Conservation (phyloP, 23 tunicate genomes). For the Trididemnum clinides region DNA sequence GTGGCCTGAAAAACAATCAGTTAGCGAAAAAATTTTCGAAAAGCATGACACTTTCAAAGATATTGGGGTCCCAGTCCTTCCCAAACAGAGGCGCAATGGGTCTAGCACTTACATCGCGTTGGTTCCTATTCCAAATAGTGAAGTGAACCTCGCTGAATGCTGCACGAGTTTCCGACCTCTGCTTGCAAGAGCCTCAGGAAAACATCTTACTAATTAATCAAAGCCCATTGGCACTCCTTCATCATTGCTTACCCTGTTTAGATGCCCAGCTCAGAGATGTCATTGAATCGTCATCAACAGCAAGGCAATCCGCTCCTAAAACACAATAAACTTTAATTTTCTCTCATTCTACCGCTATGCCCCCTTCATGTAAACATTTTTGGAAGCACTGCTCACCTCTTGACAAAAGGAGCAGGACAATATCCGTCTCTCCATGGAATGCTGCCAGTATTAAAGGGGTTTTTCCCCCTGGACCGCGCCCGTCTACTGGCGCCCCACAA, state of each 20-base stretch:
- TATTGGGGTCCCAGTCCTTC: too few relatives aligned
- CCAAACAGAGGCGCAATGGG: too few relatives aligned
- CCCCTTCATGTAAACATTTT: too few relatives aligned
- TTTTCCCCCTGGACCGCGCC: conserved; percentile 50
- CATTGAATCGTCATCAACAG: conserved; percentile 86
- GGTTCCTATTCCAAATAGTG: too few relatives aligned
- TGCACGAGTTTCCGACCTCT: too few relatives aligned
- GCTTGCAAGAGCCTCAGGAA: too few relatives aligned
- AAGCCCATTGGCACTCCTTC: not conserved
- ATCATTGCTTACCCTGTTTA: conserved; percentile 45
- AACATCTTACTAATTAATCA: too few relatives aligned
- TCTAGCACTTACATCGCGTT: too few relatives aligned
- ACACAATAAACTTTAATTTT: not conserved
- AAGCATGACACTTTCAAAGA: not conserved
- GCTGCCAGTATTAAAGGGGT: conserved; percentile 90
- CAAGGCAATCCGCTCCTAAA: conserved; percentile 64
- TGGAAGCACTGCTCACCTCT: too few relatives aligned
- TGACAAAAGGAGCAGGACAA: conserved; percentile 64
- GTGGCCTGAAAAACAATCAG: conserved; percentile 58
- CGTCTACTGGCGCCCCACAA: conserved; percentile 65
- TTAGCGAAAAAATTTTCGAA: not conserved
- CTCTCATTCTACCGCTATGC: too few relatives aligned
- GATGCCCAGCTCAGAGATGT: conserved; percentile 96
- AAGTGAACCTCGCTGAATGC: too few relatives aligned
- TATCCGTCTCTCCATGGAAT: conserved; percentile 67